These are phyloP conservation scores for Ardeotis arabs DNA, from an alignment of 2,113 vertebrate species.

Conservation along the genomic window DNA sequence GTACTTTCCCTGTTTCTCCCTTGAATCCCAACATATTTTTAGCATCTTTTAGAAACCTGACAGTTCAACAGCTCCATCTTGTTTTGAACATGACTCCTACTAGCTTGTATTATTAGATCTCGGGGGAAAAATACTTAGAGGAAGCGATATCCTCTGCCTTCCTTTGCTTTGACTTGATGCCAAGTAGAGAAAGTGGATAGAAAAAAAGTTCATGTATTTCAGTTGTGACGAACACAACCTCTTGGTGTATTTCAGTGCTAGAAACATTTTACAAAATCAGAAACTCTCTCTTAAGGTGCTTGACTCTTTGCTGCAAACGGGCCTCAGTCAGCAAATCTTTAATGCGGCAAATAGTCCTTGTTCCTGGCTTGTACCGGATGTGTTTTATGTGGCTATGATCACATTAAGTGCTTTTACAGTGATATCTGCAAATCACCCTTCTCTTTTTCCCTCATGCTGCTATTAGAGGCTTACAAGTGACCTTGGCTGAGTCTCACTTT, in stretches of 20 bases:
- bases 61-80: not conserved
- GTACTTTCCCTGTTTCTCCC: not conserved
- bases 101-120: not conserved
- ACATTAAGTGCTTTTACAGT: not conserved
- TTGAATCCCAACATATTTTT: rapidly evolving
- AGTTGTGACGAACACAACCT: not conserved
- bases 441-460: rapidly evolving
- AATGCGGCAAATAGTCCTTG: not conserved
- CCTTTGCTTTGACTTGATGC: not conserved
- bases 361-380: not conserved
- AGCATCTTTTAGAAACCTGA: rapidly evolving
- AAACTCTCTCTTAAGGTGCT: not conserved
- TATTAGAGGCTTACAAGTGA: not conserved
- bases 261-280: not conserved
- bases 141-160: not conserved
- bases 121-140: not conserved
- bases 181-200: not conserved
- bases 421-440: not conserved
- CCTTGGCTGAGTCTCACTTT: not conserved
- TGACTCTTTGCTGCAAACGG: not conserved
- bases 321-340: not conserved
- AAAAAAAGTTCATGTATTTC: not conserved
- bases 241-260: not conserved
- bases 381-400: not conserved
- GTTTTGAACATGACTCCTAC: not conserved